A percentile compares a stretch with the other conserved stretches of the same genome.
Conservation (phyloP, 2,113 vertebrate genomes). For the Ginglymostoma cirratum region DNA sequence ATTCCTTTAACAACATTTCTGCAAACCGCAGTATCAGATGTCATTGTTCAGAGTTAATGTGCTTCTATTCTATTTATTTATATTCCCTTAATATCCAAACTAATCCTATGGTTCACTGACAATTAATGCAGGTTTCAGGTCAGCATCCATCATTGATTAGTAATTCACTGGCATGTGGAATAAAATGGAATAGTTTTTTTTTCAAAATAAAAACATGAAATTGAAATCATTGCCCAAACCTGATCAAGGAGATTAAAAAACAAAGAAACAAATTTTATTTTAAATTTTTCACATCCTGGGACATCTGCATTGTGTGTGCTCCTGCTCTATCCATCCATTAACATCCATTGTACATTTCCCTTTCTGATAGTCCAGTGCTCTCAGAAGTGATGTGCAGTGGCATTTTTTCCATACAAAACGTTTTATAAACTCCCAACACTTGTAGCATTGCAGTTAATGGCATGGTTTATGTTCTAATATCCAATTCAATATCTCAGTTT, state of each 20-base stretch:
- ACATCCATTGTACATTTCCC: neutral
- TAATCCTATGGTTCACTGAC: neutral
- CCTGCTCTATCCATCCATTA: neutral
- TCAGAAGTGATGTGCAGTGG: slow-evolving; percentile 42
- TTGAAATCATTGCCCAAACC: neutral
- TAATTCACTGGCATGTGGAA: neutral
- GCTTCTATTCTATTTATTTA: neutral
- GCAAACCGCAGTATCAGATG: neutral
- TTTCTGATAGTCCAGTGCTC: slow-evolving; percentile 17
- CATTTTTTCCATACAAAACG: slow-evolving; percentile 45
- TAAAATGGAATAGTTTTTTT: neutral
- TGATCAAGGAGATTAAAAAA: neutral
- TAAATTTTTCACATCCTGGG: neutral
- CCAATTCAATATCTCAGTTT: slow-evolving; percentile 51
- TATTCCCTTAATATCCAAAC: neutral
- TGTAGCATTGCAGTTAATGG: neutral
- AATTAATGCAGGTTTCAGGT: slow-evolving; percentile 12
- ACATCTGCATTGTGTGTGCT: neutral
- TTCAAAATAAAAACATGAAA: neutral
- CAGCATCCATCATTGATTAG: neutral
- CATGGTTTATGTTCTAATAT: slow-evolving; percentile 34
- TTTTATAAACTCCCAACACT: slow-evolving; percentile 45
- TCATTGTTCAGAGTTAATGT: neutral
- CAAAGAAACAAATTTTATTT: neutral
- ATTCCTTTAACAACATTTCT: neutral